phyloP scores from a whole-genome alignment of 92 coral and sea anemone genomes.

The Chrysogorgia sp. region DNA sequence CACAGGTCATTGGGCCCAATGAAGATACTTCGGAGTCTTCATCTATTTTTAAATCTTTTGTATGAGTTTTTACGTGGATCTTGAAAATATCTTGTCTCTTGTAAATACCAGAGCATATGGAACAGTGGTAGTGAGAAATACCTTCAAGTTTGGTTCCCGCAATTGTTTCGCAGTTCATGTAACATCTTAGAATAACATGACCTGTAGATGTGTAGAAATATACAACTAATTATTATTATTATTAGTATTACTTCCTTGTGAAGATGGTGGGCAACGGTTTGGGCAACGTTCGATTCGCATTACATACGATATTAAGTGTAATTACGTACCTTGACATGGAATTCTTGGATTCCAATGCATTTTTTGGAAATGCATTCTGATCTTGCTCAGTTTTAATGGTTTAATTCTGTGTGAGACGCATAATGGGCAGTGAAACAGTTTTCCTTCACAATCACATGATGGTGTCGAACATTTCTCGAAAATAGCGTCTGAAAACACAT shows the following conservation, averaged over 20 bases:
- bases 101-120: conserved; percentile 24
- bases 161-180: too few species aligned
- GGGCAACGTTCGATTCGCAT: too few species aligned
- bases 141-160: too few species aligned
- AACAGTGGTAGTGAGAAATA: conserved; percentile 57
- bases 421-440: conserved; percentile 45
- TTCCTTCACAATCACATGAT: conserved; percentile 31
- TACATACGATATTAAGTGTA: too few species aligned
- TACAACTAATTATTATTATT: too few species aligned
- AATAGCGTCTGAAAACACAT: not conserved
- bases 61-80: conserved; percentile 45
- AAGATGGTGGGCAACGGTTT: too few species aligned
- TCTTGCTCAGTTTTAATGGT: conserved; percentile 29
- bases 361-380: conserved; percentile 29
- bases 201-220: too few species aligned
- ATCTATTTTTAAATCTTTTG: not conserved
- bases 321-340: not conserved
- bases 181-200: too few species aligned
- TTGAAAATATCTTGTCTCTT: conserved; percentile 6
- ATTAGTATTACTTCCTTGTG: too few species aligned
- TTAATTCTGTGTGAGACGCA: conserved; percentile 32
- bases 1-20: not conserved
- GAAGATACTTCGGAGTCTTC: not conserved
- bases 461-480: not conserved
- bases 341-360: conserved; percentile 47